Evolutionary conservation across 2,888 invertebrate species (phyloP), one percentile per base, ranked within the genome.

Genomic region (Nemoura dubitans): DNA sequence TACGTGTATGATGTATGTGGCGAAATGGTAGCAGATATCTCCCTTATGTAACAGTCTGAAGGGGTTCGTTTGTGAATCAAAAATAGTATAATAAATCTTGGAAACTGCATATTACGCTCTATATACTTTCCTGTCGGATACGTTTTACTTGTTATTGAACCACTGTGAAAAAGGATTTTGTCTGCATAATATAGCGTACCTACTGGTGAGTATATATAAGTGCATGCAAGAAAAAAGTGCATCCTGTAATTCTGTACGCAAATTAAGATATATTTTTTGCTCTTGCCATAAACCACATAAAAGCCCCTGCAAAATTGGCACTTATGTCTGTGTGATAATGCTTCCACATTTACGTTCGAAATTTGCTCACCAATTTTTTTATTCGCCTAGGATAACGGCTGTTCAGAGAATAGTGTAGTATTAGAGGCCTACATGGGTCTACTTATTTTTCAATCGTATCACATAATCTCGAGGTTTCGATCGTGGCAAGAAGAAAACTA

Each of bases 361-460:
- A 59, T 59, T 59, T 59, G 59, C 59, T 59, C 59, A 14, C 59
- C 14, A 21, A 21, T 59, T 10, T 59, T 59, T 21, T 59, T 59
- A 1, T 59, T 59, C 21, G 21, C 59, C 21, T 14, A 7, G 14
- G 2, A 59, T 59, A 59, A 59, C 59, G 59, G 59, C 16, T 59
- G 16, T 21, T 59, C 59, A 10, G 59, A 59, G 59, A 59, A 59
- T 59, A 21, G 59, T 59, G 59, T 59, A 21, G 59, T 59, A 59
- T 59, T 59, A 59, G 59, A 59, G 83, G 36, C 6, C 83, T 42
- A 83, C 83, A 83, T 26, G 83, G 83, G 43, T 83, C 42, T 42
- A 83, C 83, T 26, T 42, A 83, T 25, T 36, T 42, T 42, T 83
- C 83, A 83, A 83, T 83, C 83, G 42, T 83, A 83, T 83, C 83